Evolutionary conservation across 2,797 vertebrate species (phyloP).

Genomic region (Echeneis naucrates): DNA sequence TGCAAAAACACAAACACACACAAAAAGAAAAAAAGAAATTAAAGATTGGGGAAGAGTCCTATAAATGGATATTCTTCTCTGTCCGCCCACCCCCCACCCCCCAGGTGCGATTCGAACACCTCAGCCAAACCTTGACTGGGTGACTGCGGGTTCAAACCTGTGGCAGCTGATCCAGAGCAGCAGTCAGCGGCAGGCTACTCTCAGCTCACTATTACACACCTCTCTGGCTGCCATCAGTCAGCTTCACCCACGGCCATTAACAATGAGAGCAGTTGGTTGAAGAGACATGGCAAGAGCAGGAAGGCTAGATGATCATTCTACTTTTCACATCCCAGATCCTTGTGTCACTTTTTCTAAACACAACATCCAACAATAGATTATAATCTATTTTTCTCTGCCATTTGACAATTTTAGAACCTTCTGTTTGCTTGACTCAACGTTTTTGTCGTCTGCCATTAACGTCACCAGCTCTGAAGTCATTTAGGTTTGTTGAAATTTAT

Average conservation of each 20-base stretch:
- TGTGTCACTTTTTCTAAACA: conserved; percentile 60
- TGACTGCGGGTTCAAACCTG: conserved; percentile 31
- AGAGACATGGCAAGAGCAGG: conserved; percentile 31
- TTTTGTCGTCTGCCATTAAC: conserved; percentile 17
- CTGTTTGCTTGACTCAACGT: conserved; percentile 42
- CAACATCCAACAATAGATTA: conserved; percentile 39
- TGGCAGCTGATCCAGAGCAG: conserved; percentile 55
- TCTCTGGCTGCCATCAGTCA: conserved; percentile 35
- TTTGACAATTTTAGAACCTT: conserved; percentile 45
- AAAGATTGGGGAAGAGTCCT: conserved; percentile 27
- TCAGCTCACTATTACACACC: conserved; percentile 24
- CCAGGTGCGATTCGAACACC: conserved; percentile 31
- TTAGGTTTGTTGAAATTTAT: conserved; percentile 3
- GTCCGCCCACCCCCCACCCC: conserved; percentile 2
- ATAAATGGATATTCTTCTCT: conserved; percentile 22
- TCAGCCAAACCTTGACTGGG: conserved; percentile 34
- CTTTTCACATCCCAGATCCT: conserved; percentile 54
- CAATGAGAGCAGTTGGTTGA: conserved; percentile 48
- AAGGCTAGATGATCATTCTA: conserved; percentile 23
- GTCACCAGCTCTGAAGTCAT: background rate
- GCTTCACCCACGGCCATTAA: conserved; percentile 51
- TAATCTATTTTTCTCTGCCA: conserved; percentile 41
- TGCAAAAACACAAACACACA: too few relatives aligned
- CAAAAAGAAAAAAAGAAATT: conserved; percentile 7
- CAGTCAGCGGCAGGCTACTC: conserved; percentile 36